These are phyloP conservation scores for Odontocerum albicorne DNA, from an alignment of 2,888 invertebrate species.

Conservation along the genomic window DNA sequence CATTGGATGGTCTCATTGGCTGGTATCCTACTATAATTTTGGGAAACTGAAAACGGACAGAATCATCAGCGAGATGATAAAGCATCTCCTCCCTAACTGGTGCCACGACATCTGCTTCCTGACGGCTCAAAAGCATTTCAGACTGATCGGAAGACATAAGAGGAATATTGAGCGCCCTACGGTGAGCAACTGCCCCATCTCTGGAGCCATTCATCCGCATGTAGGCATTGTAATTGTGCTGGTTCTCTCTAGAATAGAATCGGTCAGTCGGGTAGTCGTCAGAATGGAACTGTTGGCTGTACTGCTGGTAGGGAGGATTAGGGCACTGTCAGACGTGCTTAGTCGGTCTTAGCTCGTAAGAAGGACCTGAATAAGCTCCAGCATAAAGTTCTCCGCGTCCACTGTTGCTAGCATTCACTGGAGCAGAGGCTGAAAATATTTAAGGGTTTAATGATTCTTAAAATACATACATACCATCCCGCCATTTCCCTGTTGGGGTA, in stretches of 20 bases:
- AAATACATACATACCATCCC: no score
- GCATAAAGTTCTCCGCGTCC: conserved; percentile 66
- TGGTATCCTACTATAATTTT: conserved; percentile 46
- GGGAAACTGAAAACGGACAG: conserved; percentile 34
- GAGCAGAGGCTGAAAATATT: conserved; percentile 40
- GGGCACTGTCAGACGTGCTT: conserved; percentile 67
- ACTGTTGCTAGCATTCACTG: conserved; percentile 52
- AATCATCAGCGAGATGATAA: conserved; percentile 33
- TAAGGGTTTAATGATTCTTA: not conserved
- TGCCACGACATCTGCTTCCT: not conserved
- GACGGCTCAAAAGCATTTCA: not conserved
- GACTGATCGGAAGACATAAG: conserved; percentile 13
- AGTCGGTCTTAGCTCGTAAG: conserved; percentile 67
- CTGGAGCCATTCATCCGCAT: conserved; percentile 32
- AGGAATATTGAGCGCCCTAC: conserved; percentile 21
- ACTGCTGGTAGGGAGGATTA: conserved; percentile 35
- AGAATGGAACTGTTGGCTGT: conserved; percentile 11
- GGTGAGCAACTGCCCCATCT: conserved; percentile 19
- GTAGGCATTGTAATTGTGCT: conserved; percentile 35
- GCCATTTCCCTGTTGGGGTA: no score
- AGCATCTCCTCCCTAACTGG: conserved; percentile 28
- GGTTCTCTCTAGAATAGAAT: conserved; percentile 41
- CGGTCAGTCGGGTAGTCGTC: conserved; percentile 33
- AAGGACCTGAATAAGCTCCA: conserved; percentile 63
- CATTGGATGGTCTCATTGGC: conserved; percentile 32